phyloP scores from a whole-genome alignment of 2,888 invertebrate species.

The Machimus atricapillus region DNA sequence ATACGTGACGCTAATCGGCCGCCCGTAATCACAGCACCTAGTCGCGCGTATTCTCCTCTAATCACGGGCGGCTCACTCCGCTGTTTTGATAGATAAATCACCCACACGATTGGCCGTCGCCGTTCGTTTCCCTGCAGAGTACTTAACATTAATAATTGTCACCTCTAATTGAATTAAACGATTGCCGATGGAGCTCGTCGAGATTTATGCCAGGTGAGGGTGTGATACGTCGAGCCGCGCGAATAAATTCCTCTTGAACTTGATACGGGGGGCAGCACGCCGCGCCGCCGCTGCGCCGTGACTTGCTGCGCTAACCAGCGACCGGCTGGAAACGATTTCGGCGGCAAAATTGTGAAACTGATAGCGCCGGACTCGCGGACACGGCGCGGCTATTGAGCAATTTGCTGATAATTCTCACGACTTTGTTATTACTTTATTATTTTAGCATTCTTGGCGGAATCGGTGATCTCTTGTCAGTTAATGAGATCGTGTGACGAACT shows the following conservation, averaged over 20 bases:
- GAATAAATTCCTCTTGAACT: slow-evolving; percentile 36
- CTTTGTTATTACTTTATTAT: slow-evolving; percentile 1
- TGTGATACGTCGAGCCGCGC: not conserved
- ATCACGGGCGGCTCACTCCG: not conserved
- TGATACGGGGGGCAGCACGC: not conserved
- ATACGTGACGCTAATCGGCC: not conserved
- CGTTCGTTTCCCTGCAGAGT: not conserved
- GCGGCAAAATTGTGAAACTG: not conserved
- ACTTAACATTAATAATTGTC: slow-evolving; percentile 44
- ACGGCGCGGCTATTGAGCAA: not conserved
- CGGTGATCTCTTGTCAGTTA: not conserved
- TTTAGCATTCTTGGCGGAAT: not conserved
- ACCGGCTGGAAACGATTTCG: not conserved
- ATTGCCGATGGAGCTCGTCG: slow-evolving; percentile 6
- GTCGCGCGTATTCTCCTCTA: not conserved
- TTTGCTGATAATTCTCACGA: slow-evolving; percentile 23
- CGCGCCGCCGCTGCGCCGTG: not conserved
- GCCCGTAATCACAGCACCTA: not conserved
- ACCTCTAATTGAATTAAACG: slow-evolving; percentile 45
- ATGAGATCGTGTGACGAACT: not conserved
- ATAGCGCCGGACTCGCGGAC: not conserved
- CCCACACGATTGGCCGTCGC: slow-evolving; percentile 3
- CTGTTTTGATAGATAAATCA: slow-evolving; percentile 24
- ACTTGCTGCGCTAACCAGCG: not conserved
- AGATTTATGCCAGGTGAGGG: slow-evolving; percentile 25